Conservation (phyloP, 2,797 vertebrate genomes). For the Myotis vivesi region DNA sequence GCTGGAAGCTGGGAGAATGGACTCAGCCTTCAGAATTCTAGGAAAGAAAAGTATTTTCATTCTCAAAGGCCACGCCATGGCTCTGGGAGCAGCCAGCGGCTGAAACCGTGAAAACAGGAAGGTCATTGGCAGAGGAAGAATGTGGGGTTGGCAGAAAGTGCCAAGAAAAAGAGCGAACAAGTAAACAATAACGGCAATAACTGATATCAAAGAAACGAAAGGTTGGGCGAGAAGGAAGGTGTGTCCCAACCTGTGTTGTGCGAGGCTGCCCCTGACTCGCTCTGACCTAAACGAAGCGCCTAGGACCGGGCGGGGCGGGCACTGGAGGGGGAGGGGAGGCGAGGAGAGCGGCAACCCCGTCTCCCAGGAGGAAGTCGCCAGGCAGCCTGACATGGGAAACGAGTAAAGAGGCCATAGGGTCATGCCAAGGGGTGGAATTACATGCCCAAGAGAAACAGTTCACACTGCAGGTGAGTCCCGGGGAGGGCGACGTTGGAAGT, state of each 20-base stretch:
- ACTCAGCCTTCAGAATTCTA: not conserved
- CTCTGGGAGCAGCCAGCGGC: too few relatives aligned
- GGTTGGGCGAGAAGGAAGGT: not conserved
- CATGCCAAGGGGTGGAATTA: not conserved
- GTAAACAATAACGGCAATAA: rapidly evolving
- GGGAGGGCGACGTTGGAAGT: not conserved
- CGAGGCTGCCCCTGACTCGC: too few relatives aligned
- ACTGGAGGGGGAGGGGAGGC: rapidly evolving
- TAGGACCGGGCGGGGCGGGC: too few relatives aligned
- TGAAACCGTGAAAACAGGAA: too few relatives aligned
- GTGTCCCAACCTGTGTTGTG: not conserved
- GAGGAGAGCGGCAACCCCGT: not conserved
- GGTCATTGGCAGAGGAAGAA: too few relatives aligned
- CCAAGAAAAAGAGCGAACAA: not conserved
- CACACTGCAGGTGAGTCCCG: not conserved
- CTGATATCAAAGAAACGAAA: not conserved
- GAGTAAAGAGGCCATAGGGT: too few relatives aligned
- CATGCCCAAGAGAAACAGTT: not conserved
- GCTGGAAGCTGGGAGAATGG: not conserved
- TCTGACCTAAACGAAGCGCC: rapidly evolving
- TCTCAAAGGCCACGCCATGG: not conserved
- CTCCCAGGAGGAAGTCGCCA: not conserved
- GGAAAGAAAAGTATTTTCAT: not conserved
- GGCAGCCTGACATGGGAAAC: too few relatives aligned
- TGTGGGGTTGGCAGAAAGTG: too few relatives aligned